Percentiles rank a stretch among this genome's conserved stretches.
phyloP scores from a whole-genome alignment of 2,113 vertebrate genomes.

The Ageneiosus marmoratus region DNA sequence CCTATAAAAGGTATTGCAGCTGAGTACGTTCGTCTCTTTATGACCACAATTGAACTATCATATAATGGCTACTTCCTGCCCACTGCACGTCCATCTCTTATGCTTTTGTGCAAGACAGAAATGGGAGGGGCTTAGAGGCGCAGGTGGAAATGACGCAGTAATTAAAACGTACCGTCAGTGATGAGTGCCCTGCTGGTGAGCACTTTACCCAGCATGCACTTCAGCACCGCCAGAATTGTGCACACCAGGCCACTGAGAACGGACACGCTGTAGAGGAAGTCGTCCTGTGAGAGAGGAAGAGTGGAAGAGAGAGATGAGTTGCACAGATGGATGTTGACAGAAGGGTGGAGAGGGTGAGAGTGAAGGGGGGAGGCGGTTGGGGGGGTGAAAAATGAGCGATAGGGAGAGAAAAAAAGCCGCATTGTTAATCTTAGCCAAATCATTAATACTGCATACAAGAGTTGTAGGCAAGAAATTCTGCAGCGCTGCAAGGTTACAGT shows the following conservation, averaged over 20 bases:
- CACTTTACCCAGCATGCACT: slow-evolving; percentile 93
- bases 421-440: slow-evolving; percentile 57
- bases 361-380: slow-evolving; percentile 11
- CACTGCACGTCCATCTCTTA: not conserved
- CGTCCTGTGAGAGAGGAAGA: slow-evolving; percentile 77
- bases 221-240: slow-evolving; percentile 82
- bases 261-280: slow-evolving; percentile 94
- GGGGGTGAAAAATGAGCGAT: slow-evolving; percentile 5
- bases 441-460: slow-evolving; percentile 69
- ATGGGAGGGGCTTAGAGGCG: slow-evolving; percentile 14
- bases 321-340: slow-evolving; percentile 34
- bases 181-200: slow-evolving; percentile 94
- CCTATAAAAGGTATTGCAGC: too few relatives aligned
- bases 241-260: slow-evolving; percentile 92
- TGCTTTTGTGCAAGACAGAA: not conserved
- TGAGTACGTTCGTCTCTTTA: not conserved
- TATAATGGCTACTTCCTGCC: not conserved
- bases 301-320: slow-evolving; percentile 18
- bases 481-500: slow-evolving; percentile 52
- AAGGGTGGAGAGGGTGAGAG: slow-evolving; percentile 35
- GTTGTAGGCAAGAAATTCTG: slow-evolving; percentile 60
- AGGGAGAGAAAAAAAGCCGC: slow-evolving; percentile 40
- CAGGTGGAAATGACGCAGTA: slow-evolving; percentile 7
- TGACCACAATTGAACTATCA: not conserved
- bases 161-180: slow-evolving; percentile 85